These are phyloP conservation scores for Heliconius nattereri DNA, from an alignment of 1,140 invertebrate species.

Conservation along the genomic window DNA sequence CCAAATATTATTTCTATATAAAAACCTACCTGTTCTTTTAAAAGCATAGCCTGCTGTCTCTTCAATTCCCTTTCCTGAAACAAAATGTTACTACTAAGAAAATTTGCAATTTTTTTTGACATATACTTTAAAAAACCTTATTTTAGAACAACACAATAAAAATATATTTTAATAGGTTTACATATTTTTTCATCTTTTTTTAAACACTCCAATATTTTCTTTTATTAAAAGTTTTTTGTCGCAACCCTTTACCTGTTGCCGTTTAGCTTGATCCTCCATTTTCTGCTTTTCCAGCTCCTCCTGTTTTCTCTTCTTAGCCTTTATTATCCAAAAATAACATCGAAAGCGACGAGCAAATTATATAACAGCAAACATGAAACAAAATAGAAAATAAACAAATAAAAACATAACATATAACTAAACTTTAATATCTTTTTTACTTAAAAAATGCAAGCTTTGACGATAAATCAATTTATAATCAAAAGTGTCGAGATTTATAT, in stretches of 20 bases:
- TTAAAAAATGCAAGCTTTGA: slow-evolving; percentile 3
- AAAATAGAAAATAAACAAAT: slow-evolving; percentile 63
- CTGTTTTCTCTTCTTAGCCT: slow-evolving; percentile 92
- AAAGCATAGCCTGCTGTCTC: slow-evolving; percentile 43
- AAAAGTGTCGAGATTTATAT: background rate
- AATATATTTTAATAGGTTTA: background rate
- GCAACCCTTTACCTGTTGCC: slow-evolving; percentile 87
- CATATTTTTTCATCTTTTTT: background rate
- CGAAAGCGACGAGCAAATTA: slow-evolving; percentile 77
- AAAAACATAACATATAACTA: background rate
- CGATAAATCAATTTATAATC: background rate
- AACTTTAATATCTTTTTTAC: no score
- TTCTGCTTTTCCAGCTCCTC: slow-evolving; percentile 92
- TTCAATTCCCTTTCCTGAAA: slow-evolving; percentile 47
- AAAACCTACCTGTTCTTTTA: slow-evolving; percentile 90
- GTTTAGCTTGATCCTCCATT: slow-evolving; percentile 91
- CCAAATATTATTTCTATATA: slow-evolving; percentile 23
- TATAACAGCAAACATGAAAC: slow-evolving; percentile 77
- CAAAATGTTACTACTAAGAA: slow-evolving; percentile 36
- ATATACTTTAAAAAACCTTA: background rate
- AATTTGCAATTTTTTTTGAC: background rate
- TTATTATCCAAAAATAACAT: slow-evolving; percentile 66
- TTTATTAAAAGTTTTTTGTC: background rate
- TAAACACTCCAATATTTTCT: background rate
- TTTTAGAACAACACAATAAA: background rate